Conservation (phyloP, 1,140 invertebrate species). For the Palaemon carinicauda region DNA sequence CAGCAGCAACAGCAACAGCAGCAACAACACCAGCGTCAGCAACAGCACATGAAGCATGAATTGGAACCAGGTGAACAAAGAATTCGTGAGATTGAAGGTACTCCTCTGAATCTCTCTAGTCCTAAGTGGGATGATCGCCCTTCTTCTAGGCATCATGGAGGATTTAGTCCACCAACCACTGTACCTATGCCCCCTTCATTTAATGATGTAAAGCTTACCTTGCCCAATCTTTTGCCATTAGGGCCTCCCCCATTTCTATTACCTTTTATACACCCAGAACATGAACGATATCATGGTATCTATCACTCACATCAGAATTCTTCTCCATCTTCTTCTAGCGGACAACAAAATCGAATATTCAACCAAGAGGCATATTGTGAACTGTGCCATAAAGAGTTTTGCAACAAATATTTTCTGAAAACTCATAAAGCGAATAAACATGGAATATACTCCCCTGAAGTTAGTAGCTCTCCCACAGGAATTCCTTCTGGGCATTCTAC, state of each 20-base stretch:
- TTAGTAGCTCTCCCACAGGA: slow-evolving; percentile 45
- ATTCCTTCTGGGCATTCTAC: slow-evolving; percentile 30
- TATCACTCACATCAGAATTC: slow-evolving; percentile 43
- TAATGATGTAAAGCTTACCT: slow-evolving; percentile 51
- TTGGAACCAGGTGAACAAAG: slow-evolving; percentile 2
- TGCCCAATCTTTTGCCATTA: slow-evolving; percentile 57
- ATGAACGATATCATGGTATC: slow-evolving; percentile 30
- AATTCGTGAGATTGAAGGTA: slow-evolving; percentile 26
- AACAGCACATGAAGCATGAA: not conserved
- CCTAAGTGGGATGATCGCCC: slow-evolving; percentile 46
- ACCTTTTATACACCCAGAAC: slow-evolving; percentile 62
- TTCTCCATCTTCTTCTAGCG: slow-evolving; percentile 47
- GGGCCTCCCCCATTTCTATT: slow-evolving; percentile 61
- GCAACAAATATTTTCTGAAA: slow-evolving; percentile 99
- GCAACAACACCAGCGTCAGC: not conserved
- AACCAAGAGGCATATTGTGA: slow-evolving; percentile 95
- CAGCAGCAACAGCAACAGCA: slow-evolving; percentile 10
- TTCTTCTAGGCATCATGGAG: slow-evolving; percentile 15
- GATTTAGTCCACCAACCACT: slow-evolving; percentile 40
- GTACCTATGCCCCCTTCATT: slow-evolving; percentile 58
- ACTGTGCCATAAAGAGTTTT: slow-evolving; percentile 98
- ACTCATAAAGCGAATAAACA: slow-evolving; percentile 97
- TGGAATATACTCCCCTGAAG: slow-evolving; percentile 72
- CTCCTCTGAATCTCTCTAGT: slow-evolving; percentile 55
- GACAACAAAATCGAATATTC: slow-evolving; percentile 73